Base-by-base conservation (phyloP, 1,140 invertebrate species). In the Nylanderia fulva region DNA sequence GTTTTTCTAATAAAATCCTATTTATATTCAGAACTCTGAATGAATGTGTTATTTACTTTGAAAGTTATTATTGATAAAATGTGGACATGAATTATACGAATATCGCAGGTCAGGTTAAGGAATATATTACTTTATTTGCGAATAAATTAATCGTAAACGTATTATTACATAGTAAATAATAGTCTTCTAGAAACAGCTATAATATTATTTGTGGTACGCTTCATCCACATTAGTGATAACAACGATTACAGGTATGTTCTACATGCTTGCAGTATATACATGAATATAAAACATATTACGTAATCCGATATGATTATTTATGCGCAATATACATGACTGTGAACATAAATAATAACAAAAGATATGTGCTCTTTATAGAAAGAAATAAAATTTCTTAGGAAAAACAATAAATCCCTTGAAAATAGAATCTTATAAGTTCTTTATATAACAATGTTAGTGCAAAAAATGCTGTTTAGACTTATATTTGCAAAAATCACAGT, bases 71-170 rank as follows among this genome's bases (percentile, higher is more conserved):
- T 36, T 21, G 0, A 45, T 15, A 52, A 9, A 45, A 42, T 52
- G 1, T 2, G 7, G 0, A 39, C 33, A 8, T 33, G 11, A 48
- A 21, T 79, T 18, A 71, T 71, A 18, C 21, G n/a, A 54, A 39
- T 68, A 54, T 27, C 1, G 39, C 29, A 68, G 29, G 4, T 76
- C 66, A 74, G 60, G 68, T 69, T 86, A 93, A 93, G 88, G 87
- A 92, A 92, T 92, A 91, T 93, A 92, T 90, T 93, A 90, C 90
- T 90, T 93, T 91, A 92, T 93, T 93, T 89, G 83, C 87, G 63
- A 87, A 90, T 92, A 91, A 93, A 92, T 92, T 93, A 92, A 90
- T 90, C 90, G 90, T 84, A 93, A 92, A 93, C 89, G 87, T 87
- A 86, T 90, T 86, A 48, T n/a, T 48, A 87, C 92, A 90, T 63